These are phyloP conservation scores for Trichechus manatus DNA, from an alignment of 2,113 vertebrate species.

Conservation along the genomic window DNA sequence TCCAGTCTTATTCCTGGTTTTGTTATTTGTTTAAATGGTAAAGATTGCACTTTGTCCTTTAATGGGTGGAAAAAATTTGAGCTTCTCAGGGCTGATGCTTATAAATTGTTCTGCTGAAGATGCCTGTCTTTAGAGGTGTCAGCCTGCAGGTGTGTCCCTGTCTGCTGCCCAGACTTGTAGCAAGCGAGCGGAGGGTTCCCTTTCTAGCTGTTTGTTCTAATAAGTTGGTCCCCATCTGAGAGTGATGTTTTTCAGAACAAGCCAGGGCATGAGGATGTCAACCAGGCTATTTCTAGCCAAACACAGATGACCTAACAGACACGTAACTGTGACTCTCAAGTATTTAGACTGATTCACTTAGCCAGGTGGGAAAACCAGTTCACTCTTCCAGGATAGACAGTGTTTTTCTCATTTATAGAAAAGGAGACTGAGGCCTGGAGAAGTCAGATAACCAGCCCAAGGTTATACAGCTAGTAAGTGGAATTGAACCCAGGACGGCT, in stretches of 20 bases:
- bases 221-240: slow-evolving; percentile 34
- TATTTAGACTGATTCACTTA: not conserved
- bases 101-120: slow-evolving; percentile 30
- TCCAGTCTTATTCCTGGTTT: not conserved
- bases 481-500: not conserved
- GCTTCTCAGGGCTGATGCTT: not conserved
- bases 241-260: slow-evolving; percentile 47
- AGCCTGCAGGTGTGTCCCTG: slow-evolving; percentile 23
- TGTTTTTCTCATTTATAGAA: slow-evolving; percentile 59
- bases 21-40: slow-evolving; percentile 15
- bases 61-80: not conserved
- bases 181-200: slow-evolving; percentile 26
- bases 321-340: slow-evolving; percentile 49
- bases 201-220: slow-evolving; percentile 17
- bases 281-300: slow-evolving; percentile 33
- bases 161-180: slow-evolving; percentile 70
- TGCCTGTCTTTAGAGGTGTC: slow-evolving; percentile 58
- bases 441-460: slow-evolving; percentile 7
- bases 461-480: not conserved
- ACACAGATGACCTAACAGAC: slow-evolving; percentile 53
- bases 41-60: not conserved
- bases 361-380: slow-evolving; percentile 59
- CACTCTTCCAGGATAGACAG: slow-evolving; percentile 29
- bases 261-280: slow-evolving; percentile 63
- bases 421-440: slow-evolving; percentile 23